A percentile compares a stretch with the other conserved stretches of the same genome.
Evolutionary conservation across 2,797 vertebrate species (phyloP).

Genomic region (Hylomyscus alleni): DNA sequence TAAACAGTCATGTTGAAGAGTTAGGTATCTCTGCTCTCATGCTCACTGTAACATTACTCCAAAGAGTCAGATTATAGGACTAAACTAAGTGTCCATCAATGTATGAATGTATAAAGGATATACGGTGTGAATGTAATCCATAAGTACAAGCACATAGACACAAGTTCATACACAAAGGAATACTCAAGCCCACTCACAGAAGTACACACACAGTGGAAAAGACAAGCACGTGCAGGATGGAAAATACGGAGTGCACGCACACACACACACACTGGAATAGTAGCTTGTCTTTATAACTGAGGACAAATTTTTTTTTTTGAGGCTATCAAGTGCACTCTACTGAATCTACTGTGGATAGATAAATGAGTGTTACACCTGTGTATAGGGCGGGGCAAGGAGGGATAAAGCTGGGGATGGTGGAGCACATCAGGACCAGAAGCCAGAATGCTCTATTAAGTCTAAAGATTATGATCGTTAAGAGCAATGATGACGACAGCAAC

Average conservation of each 20-base stretch:
- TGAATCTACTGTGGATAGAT: neutral
- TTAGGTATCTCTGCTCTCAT: neutral
- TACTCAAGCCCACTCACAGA: neutral
- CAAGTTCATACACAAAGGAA: neutral
- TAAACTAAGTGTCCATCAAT: neutral
- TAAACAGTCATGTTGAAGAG: neutral
- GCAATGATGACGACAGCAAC: neutral
- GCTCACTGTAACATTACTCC: neutral
- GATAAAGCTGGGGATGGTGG: no score
- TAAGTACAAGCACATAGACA: neutral
- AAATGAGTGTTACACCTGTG: neutral
- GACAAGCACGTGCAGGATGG: neutral
- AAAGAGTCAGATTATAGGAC: neutral
- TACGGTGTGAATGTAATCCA: neutral
- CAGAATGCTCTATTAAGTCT: neutral
- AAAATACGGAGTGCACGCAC: no score
- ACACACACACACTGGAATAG: neutral
- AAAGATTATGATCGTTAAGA: accelerated
- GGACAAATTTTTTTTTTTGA: neutral
- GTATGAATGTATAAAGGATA: neutral
- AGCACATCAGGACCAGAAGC: neutral
- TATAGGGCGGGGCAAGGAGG: neutral
- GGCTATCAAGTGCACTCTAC: neutral
- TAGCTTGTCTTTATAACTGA: neutral
- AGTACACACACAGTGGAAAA: neutral